Evolutionary conservation across 2,797 vertebrate species (phyloP), one percentile per base, ranked within the genome.

Genomic region (Salarias fasciatus): DNA sequence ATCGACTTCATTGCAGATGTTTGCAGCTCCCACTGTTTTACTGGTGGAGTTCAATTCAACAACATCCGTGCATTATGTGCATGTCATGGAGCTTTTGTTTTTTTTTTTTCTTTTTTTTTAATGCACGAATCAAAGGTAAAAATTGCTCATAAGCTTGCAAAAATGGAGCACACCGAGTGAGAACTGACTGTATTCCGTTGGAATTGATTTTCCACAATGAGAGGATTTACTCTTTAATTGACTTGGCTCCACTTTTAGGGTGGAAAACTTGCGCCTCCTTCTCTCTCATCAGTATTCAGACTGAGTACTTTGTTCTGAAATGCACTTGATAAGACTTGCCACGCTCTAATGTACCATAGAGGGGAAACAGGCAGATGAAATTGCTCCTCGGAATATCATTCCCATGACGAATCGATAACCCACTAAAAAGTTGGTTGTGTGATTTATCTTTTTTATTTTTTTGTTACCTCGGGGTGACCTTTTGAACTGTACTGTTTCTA

Each of bases 221-320:
- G 45, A 18, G 18, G 33, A 63, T 62, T 72, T 52, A 45, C 30
- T 54, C 48, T 79, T 62, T 73, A 57, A 70, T 18, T 50, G 66
- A 68, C 50, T 60, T 2, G 30, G 59, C 35, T 66, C 57, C 43
- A 53, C 30, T 63, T 82, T 61, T 38, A 18, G 37, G 48, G 37
- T 0, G n/a, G 48, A 45, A 41, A 54, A 0, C 0, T 18, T 49
- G 28, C 43, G 33, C 59, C 73, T 70, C 63, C 13, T 38, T 42
- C 59, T 14, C 31, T 53, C 69, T 83, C 79, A 87, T 87, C 77
- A 82, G 80, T 69, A 88, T 89, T 79, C 84, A 72, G 51, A 65
- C 29, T 0, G 12, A 18, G 48, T 49, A 37, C n/a, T 0, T 1
- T 58, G 68, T 77, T 76, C 71, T 77, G 55, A 80, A 84, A 79